Base-by-base conservation (phyloP, 2,113 vertebrate genomes). In the Spizaetus ornatus region DNA sequence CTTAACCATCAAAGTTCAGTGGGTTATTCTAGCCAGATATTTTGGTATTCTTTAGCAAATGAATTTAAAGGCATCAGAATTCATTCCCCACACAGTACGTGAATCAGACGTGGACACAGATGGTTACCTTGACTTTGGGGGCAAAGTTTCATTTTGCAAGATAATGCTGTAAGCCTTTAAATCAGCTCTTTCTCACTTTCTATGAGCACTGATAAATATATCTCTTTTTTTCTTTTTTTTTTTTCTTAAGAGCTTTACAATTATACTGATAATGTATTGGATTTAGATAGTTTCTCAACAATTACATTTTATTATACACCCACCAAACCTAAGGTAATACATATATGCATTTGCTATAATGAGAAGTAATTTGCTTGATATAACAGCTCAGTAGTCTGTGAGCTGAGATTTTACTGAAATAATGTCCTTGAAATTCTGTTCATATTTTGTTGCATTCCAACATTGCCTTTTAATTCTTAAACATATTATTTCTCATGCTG, bases 41-140 rank as follows among this genome's bases (percentile, higher is more conserved):
- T 95, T 91, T 58, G 43, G 62, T 70, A 82, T 69, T 87, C 58
- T 84, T 91, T 56, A 85, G 52, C 32, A 82, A 91, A 73, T 40
- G 10, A 93, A 93, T 23, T 80, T 42, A 38, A 59, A 89, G 22
- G n/a, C 89, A 79, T 89, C 73, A 85, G 78, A 97, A 96, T 93
- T 95, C 6, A 84, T 80, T 96, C 58, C 83, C 55, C 73, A 80
- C 83, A 58, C 83, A 80, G 43, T 36, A 83, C 45, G 91, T 69
- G 56, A 92, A 93, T 95, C 87, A 95, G 86, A 83, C 78, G 79
- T 38, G 81, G 91, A 95, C 91, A 94, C 94, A 97, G 96, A 97
- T 96, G 96, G 97, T 94, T 96, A 95, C 66, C 73, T 97, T 16
- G 16, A 86, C 94, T 93, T 79, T 50, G 53, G 36, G 94, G 92